A percentile compares a stretch with the other conserved stretches of the same genome.
These are phyloP conservation scores for Papilio aristodemus DNA, from an alignment of 1,140 invertebrate genomes.

Conservation along the genomic window DNA sequence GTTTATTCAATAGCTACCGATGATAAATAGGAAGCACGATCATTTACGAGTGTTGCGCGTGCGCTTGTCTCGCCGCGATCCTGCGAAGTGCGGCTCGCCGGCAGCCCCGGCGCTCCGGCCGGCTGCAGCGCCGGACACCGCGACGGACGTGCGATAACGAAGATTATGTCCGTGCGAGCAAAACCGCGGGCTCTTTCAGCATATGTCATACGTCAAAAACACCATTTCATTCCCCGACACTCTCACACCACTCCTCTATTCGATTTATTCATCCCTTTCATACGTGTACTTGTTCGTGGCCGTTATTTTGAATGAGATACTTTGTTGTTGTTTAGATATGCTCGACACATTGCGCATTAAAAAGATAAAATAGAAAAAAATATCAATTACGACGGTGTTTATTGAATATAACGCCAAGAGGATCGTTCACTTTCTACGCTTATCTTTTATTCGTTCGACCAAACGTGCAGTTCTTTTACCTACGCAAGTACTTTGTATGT, in stretches of 20 bases:
- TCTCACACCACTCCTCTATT: not conserved
- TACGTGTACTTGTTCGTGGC: not conserved
- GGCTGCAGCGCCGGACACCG: slow-evolving; percentile 57
- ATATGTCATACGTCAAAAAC: slow-evolving; percentile 23
- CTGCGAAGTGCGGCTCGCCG: slow-evolving; percentile 38
- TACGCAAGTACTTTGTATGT: slow-evolving; percentile 36
- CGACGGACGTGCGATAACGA: slow-evolving; percentile 69
- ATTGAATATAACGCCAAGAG: slow-evolving; percentile 55
- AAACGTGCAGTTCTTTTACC: slow-evolving; percentile 68
- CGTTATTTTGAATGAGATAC: not conserved
- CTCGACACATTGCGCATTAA: slow-evolving; percentile 44
- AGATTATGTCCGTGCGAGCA: slow-evolving; percentile 65
- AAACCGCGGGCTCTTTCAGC: slow-evolving; percentile 36
- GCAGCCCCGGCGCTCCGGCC: slow-evolving; percentile 35
- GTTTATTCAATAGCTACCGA: not conserved
- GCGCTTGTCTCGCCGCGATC: not conserved
- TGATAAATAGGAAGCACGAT: slow-evolving; percentile 22
- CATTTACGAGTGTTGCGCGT: slow-evolving; percentile 30
- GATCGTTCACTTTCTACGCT: slow-evolving; percentile 69
- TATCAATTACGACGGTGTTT: slow-evolving; percentile 72
- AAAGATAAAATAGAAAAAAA: slow-evolving; percentile 54
- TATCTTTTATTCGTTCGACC: slow-evolving; percentile 67
- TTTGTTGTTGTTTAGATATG: slow-evolving; percentile 46
- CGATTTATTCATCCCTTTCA: slow-evolving; percentile 1
- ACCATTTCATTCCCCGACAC: slow-evolving; percentile 9